Evolutionary conservation across 2,797 vertebrate genomes (phyloP).

Genomic region (Semaprochilodus insignis): DNA sequence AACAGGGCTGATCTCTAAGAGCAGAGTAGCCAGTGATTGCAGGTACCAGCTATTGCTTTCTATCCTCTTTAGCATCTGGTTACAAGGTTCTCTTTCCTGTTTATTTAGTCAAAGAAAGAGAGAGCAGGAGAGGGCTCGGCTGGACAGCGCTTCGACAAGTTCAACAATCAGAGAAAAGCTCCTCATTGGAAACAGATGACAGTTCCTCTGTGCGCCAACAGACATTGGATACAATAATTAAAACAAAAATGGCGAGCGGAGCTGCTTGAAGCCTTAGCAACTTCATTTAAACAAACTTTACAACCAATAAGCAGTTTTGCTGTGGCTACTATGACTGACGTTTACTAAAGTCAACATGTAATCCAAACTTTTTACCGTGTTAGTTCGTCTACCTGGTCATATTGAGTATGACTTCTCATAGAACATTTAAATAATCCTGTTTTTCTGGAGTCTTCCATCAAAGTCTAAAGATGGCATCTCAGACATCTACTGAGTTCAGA

Average conservation of each 20-base stretch:
- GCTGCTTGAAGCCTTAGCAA: slow-evolving; percentile 53
- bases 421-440: too few species aligned
- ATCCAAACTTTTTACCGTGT: too few species aligned
- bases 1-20: background rate
- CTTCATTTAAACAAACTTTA: slow-evolving; percentile 58
- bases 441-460: too few species aligned
- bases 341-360: too few species aligned
- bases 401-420: too few species aligned
- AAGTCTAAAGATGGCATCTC: too few species aligned
- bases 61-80: slow-evolving; percentile 68
- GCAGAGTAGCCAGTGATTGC: slow-evolving; percentile 55
- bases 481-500: too few species aligned
- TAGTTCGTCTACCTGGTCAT: too few species aligned
- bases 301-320: slow-evolving; percentile 41
- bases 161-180: slow-evolving; percentile 74
- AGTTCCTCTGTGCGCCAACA: slow-evolving; percentile 58
- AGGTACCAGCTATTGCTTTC: slow-evolving; percentile 36
- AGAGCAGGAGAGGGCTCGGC: slow-evolving; percentile 65
- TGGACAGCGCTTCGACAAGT: slow-evolving; percentile 75
- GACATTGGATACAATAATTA: slow-evolving; percentile 52
- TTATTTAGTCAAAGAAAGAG: slow-evolving; percentile 64
- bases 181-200: slow-evolving; percentile 82
- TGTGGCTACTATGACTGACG: too few species aligned
- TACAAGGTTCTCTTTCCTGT: slow-evolving; percentile 67
- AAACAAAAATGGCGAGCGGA: slow-evolving; percentile 24